Conservation (phyloP, 2,113 vertebrate species). For the Alouatta palliata region DNA sequence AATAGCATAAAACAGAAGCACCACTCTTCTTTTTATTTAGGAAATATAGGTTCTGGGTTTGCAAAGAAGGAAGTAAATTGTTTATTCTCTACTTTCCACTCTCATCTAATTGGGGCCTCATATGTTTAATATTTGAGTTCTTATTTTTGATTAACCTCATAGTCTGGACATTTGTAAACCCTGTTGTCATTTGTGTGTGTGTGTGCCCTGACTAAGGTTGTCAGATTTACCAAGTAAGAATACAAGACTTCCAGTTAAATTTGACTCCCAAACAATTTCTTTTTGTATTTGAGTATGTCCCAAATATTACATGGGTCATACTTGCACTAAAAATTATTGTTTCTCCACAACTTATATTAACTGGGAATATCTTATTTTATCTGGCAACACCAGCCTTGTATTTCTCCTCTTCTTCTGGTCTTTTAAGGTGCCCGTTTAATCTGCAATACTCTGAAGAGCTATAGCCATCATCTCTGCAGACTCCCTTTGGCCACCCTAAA, state of each 20-base stretch:
- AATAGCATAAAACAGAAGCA: not conserved
- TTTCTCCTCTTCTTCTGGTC: not conserved
- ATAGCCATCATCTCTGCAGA: not conserved
- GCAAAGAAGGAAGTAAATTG: not conserved
- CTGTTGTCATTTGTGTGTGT: not conserved
- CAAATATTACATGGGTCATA: not conserved
- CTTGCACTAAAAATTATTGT: not conserved
- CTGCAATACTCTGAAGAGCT: not conserved
- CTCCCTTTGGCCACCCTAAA: not conserved
- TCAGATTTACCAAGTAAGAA: not conserved
- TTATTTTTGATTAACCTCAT: not conserved
- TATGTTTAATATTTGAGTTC: not conserved
- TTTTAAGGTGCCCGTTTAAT: not conserved
- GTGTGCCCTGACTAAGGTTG: not conserved
- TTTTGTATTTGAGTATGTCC: not conserved
- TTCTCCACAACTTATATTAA: not conserved
- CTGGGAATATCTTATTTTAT: not conserved
- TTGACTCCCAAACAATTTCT: not conserved
- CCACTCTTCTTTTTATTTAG: not conserved
- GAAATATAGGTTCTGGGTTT: not conserved
- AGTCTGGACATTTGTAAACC: not conserved
- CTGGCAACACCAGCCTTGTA: not conserved
- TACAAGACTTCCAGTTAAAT: not conserved
- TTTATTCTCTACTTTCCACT: not conserved
- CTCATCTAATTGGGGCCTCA: not conserved